Base-by-base conservation (phyloP, 2,113 vertebrate species). In the Egretta garzetta region DNA sequence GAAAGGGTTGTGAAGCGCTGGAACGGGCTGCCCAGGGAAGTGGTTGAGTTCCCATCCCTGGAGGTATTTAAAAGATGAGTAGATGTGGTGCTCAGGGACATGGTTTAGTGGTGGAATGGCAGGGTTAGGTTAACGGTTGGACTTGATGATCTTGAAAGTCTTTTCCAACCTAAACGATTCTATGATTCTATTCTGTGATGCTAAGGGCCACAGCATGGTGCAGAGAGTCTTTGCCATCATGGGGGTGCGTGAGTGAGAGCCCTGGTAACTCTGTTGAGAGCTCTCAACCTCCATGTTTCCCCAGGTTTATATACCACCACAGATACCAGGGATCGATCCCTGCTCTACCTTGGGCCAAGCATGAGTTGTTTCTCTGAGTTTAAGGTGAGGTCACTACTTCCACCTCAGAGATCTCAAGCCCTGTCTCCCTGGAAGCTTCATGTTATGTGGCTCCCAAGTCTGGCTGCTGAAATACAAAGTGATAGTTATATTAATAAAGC, bases 291-390 rank as follows among this genome's bases (percentile, higher is more conserved):
- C 33, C 0, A 0, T 4, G 1, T 28, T 89, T 76, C 26, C 11
- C 28, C 49, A 56, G 47, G 47, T 35, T 80, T 77, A 4, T 47
- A 43, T 66, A 60, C 43, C 10, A 68, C 26, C 68, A 33, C 23
- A 45, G 5, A 11, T 5, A 22, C 8, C 21, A 16, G 37, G 22
- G 32, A 67, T 50, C 5, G 47, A 86, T 41, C 67, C 37, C 63
- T 80, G 72, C 68, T 60, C 35, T 41, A 8, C 26, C 39, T 10
- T 21, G 50, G 35, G 50, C 45, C 59, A 71, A 73, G 20, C 45
- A 75, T 0, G 0, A 45, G 19, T 19, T 26, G 4, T 59, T 82
- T 50, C 55, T 60, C n/a, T 0, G 2, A 43, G 59, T 53, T 60
- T 60, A 74, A 55, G 33, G 43, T 41, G 22, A 68, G 22, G 16